These are phyloP conservation scores for Hirtodrosophila trivittata DNA, from an alignment of 2,888 invertebrate species.

Conservation along the genomic window DNA sequence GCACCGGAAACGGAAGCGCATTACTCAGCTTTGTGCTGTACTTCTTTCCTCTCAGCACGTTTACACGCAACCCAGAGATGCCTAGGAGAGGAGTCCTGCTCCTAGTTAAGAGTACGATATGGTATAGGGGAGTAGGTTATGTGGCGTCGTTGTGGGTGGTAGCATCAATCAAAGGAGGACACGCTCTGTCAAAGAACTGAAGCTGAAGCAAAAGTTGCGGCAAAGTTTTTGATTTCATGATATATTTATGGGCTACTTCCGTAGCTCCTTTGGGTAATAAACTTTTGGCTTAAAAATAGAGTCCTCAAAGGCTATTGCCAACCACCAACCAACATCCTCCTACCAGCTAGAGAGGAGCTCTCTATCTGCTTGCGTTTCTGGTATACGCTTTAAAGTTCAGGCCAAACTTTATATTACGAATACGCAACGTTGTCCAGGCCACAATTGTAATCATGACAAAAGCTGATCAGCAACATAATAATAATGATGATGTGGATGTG, in stretches of 20 bases:
- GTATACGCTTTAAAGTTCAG: constrained; percentile 45
- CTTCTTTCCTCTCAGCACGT: constrained; percentile 39
- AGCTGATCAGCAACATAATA: constrained; percentile 6
- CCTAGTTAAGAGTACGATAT: too few relatives aligned
- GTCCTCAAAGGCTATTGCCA: constrained; percentile 37
- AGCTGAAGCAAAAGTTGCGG: constrained; percentile 59
- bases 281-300: constrained; percentile 52
- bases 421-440: constrained; percentile 34
- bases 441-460: constrained; percentile 17
- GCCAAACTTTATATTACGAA: constrained; percentile 26
- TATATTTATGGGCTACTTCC: constrained; percentile 74
- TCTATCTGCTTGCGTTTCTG: constrained; percentile 27
- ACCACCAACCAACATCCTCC: constrained; percentile 10
- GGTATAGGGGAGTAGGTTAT: not conserved
- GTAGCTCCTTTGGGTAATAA: constrained; percentile 72
- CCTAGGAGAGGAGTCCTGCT: too few relatives aligned
- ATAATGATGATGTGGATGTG: not conserved
- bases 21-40: constrained; percentile 53
- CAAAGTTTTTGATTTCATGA: constrained; percentile 80
- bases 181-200: constrained; percentile 44
- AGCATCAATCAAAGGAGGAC: constrained; percentile 62
- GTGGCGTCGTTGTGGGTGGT: constrained; percentile 12
- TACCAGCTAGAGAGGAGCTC: not conserved
- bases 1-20: constrained; percentile 68
- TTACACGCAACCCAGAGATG: constrained; percentile 64